Conservation (phyloP, 2,113 vertebrate genomes). For the Mesitornis unicolor region DNA sequence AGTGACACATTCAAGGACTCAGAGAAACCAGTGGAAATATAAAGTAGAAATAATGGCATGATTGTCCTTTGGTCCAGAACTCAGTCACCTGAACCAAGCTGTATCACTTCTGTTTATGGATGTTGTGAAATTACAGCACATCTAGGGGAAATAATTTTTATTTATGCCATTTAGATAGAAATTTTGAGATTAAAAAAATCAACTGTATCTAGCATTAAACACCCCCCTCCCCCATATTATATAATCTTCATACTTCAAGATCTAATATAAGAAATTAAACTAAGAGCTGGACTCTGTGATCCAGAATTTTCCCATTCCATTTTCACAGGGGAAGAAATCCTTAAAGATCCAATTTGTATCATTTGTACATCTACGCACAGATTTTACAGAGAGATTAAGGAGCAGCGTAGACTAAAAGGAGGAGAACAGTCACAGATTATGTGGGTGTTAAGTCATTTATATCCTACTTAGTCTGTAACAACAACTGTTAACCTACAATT, state of each 20-base stretch:
- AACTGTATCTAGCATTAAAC: background rate
- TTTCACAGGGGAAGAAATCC: background rate
- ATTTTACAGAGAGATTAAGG: background rate
- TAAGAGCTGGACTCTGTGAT: background rate
- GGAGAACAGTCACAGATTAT: background rate
- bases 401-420: background rate
- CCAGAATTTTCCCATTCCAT: background rate
- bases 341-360: background rate
- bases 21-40: background rate
- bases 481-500: background rate
- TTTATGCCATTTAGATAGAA: background rate
- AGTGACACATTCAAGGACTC: background rate
- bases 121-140: background rate
- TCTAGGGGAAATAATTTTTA: background rate
- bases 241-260: background rate
- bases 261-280: background rate
- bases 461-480: background rate
- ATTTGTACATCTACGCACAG: background rate
- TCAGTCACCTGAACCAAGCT: background rate
- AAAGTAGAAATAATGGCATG: background rate
- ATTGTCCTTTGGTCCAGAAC: background rate
- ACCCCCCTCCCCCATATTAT: too few species aligned
- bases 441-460: background rate
- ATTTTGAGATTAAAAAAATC: background rate
- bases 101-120: background rate